Conservation (phyloP, 2,888 invertebrate species). For the Linyphia triangularis region DNA sequence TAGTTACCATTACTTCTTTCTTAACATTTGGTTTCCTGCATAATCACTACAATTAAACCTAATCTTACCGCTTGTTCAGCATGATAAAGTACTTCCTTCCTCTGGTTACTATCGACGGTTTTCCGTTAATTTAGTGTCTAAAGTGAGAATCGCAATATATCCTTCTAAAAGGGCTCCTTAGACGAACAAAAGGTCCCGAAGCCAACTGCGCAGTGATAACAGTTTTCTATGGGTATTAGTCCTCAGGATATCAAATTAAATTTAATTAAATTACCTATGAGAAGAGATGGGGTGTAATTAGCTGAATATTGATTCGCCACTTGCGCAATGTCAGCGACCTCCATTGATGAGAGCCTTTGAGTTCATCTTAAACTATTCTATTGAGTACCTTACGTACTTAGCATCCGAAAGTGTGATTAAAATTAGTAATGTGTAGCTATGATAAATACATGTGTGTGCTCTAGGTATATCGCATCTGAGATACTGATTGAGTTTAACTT, state of each 20-base stretch:
- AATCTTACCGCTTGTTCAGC: no score
- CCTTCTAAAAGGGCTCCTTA: neutral
- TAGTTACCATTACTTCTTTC: no score
- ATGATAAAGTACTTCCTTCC: neutral
- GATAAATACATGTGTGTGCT: no score
- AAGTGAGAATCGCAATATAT: neutral
- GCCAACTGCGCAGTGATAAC: slow-evolving; percentile 17
- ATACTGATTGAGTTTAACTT: no score
- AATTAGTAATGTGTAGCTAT: no score
- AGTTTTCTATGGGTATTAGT: slow-evolving; percentile 5
- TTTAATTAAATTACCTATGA: slow-evolving; percentile 53
- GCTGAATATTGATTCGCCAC: slow-evolving; percentile 35
- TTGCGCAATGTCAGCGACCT: neutral
- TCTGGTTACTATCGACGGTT: neutral
- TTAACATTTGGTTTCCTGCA: neutral
- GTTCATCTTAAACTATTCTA: neutral
- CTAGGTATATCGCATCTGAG: no score
- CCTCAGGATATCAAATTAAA: slow-evolving; percentile 9
- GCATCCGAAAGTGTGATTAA: neutral
- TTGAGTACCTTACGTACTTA: neutral
- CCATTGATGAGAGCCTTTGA: neutral
- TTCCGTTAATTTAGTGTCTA: neutral
- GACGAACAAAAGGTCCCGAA: neutral
- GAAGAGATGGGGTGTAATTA: slow-evolving; percentile 20
- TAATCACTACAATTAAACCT: no score